Evolutionary conservation across 2,113 vertebrate species (phyloP), one percentile per base, ranked within the genome.

Genomic region (Sylvia atricapilla): DNA sequence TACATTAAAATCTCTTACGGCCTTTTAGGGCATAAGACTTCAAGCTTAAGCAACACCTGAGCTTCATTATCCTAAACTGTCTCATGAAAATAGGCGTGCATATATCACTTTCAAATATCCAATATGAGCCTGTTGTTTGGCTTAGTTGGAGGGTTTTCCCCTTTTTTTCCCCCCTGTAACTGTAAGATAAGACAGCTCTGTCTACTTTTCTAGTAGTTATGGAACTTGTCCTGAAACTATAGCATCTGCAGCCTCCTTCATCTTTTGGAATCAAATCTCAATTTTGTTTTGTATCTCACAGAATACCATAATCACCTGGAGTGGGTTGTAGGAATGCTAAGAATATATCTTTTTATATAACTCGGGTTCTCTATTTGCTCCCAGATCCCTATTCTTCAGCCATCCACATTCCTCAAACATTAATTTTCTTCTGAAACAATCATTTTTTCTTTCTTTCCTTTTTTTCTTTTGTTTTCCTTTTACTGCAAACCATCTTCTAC

Each of bases 111-210:
- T 81, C 69, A 70, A 74, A 84, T 58, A 52, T 8, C 35, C 3
- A 58, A 16, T 10, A 21, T 2, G 4, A 87, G 7, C 10, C 22
- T 63, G 9, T 35, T 44, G 6, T 63, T 64, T 80, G 15, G 7
- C 41, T 62, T 53, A 12, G 24, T 60, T 13, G 5, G 3, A 1
- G 0, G 11, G 39, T 28, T 55, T 17, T 7, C 1, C 0, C 1
- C 2, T 2, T 11, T 8, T n/a, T 1, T 2, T 27, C 13, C 24
- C 3, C 21, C 8, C 22, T 20, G 8, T 63, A 50, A 5, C 9
- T 60, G 5, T n/a, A 27, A 76, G 27, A 69, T 28, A 4, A 80
- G 6, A 76, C 4, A 69, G 12, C 63, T 70, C 6, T 58, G 13
- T 39, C 20, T 87, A 9, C 3, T 87, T 86, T 80, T 73, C 31